Conservation (phyloP, 2,113 vertebrate species). For the Shinisaurus crocodilurus region DNA sequence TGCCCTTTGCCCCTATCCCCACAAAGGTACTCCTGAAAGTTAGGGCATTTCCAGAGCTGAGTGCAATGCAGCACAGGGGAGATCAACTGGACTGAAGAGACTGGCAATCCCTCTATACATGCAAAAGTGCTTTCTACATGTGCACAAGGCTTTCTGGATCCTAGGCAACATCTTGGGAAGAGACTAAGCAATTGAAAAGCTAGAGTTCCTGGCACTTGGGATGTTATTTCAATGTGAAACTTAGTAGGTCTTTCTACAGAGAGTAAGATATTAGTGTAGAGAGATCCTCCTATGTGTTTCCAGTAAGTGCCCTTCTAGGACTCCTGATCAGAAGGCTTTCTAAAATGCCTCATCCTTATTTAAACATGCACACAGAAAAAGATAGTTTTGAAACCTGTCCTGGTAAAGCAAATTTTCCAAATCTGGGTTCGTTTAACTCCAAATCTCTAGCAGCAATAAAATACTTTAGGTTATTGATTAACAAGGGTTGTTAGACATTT, state of each 20-base stretch:
- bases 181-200: neutral
- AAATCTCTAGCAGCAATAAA: neutral
- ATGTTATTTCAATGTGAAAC: neutral
- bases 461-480: neutral
- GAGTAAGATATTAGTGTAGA: neutral
- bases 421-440: neutral
- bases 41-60: neutral
- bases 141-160: neutral
- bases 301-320: neutral
- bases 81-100: too few species aligned
- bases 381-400: neutral
- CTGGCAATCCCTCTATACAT: neutral
- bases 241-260: neutral
- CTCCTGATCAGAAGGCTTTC: neutral
- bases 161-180: neutral
- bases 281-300: neutral
- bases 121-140: neutral
- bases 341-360: neutral
- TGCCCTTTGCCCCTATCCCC: too few species aligned
- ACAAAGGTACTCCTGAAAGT: neutral
- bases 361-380: neutral
- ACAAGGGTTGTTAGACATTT: neutral
- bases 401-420: neutral
- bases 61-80: neutral
- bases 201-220: neutral